phyloP scores from a whole-genome alignment of 2,888 invertebrate genomes.

The Drosophila villosipedis region DNA sequence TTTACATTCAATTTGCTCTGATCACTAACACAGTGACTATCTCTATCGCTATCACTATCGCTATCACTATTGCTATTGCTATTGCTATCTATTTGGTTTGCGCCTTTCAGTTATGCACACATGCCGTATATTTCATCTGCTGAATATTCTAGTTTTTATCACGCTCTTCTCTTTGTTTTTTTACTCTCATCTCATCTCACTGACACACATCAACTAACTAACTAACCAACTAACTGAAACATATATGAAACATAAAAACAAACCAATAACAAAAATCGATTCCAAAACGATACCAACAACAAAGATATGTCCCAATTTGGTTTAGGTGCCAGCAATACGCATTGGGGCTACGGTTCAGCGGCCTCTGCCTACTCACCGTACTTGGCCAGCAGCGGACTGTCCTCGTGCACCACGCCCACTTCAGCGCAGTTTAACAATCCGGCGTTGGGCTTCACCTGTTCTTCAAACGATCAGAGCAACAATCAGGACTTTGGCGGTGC shows the following conservation, averaged over 20 bases:
- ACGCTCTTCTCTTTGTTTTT: constrained; percentile 52
- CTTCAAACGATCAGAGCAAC: constrained; percentile 88
- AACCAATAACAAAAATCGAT: constrained; percentile 15
- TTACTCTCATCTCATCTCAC: constrained; percentile 30
- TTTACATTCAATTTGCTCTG: background rate
- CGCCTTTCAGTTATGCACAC: constrained; percentile 20
- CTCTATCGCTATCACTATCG: background rate
- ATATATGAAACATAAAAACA: constrained; percentile 19
- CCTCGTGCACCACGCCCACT: constrained; percentile 91
- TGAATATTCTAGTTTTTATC: constrained; percentile 43
- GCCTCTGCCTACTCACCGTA: constrained; percentile 95
- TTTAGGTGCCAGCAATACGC: constrained; percentile 92
- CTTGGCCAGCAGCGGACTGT: constrained; percentile 89
- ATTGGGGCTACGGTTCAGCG: constrained; percentile 95
- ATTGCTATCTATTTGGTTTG: constrained; percentile 12
- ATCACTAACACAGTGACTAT: background rate
- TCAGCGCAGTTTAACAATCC: constrained; percentile 91
- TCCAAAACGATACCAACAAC: constrained; percentile 42
- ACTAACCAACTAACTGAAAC: constrained; percentile 1
- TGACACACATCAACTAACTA: constrained; percentile 9
- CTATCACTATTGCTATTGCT: background rate
- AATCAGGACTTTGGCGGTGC: constrained; percentile 87
- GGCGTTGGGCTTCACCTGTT: constrained; percentile 90
- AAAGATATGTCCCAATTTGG: constrained; percentile 95
- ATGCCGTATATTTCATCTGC: constrained; percentile 33